phyloP scores from a whole-genome alignment of 2,888 invertebrate species.

The Melieria picta region DNA sequence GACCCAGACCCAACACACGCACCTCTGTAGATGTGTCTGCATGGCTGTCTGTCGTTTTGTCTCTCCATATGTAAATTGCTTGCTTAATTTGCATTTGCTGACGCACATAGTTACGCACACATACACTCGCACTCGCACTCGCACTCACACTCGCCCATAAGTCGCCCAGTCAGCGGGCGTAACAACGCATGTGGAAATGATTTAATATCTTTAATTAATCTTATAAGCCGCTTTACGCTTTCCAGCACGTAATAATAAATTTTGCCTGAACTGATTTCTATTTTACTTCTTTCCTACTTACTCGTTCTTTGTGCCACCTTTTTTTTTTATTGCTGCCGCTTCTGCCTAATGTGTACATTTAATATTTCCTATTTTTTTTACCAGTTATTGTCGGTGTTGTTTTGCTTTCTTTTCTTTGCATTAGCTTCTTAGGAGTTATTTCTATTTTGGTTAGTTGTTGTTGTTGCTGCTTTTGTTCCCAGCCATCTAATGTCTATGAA shows the following conservation, averaged over 20 bases:
- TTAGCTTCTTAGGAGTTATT: too few relatives aligned
- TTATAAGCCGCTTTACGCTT: conserved; percentile 19
- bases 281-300: background rate
- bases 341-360: background rate
- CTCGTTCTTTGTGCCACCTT: background rate
- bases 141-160: background rate
- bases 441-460: background rate
- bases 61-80: conserved; percentile 28
- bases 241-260: conserved; percentile 3
- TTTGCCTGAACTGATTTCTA: background rate
- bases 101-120: background rate
- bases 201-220: conserved; percentile 22
- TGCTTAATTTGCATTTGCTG: background rate
- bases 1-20: background rate
- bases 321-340: background rate
- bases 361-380: background rate
- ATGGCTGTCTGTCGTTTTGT: conserved; percentile 60
- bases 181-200: conserved; percentile 14
- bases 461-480: background rate
- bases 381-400: too few relatives aligned
- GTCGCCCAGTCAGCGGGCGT: conserved; percentile 6
- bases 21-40: conserved; percentile 35
- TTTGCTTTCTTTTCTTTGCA: too few relatives aligned
- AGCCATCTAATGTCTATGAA: too few relatives aligned
- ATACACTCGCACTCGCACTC: background rate